Conservation (phyloP, 2,888 invertebrate species). For the Opisthograptis luteolata region DNA sequence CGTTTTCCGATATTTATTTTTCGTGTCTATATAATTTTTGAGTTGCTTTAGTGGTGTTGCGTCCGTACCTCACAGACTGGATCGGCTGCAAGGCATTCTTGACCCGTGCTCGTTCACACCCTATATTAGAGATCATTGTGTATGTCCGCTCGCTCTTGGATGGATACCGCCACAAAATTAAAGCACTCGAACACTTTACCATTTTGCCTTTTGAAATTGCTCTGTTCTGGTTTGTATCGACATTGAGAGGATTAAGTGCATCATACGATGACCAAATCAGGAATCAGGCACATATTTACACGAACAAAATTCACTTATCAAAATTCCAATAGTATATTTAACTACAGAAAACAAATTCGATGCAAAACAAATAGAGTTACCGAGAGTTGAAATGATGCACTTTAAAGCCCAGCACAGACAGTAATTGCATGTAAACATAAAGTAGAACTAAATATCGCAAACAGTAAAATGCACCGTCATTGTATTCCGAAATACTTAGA, state of each 20-base stretch:
- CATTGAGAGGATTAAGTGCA: conserved; percentile 75
- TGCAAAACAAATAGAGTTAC: conserved; percentile 46
- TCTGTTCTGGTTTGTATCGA: conserved; percentile 71
- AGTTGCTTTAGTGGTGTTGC: conserved; percentile 85
- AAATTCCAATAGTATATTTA: conserved; percentile 38
- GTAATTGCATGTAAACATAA: conserved; percentile 75
- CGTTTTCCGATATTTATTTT: conserved; percentile 82
- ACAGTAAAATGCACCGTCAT: conserved; percentile 78
- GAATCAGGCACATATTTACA: conserved; percentile 42
- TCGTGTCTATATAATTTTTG: conserved; percentile 83
- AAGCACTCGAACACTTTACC: conserved; percentile 78
- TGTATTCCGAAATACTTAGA: conserved; percentile 71
- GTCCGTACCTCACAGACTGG: conserved; percentile 84
- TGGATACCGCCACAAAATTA: conserved; percentile 68
- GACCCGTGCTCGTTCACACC: conserved; percentile 81
- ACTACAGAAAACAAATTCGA: conserved; percentile 34
- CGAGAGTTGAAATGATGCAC: conserved; percentile 79
- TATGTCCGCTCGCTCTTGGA: conserved; percentile 82
- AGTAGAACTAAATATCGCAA: conserved; percentile 78
- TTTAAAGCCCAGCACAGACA: conserved; percentile 75
- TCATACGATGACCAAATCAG: conserved; percentile 67
- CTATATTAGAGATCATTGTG: conserved; percentile 82
- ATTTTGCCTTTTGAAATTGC: conserved; percentile 78
- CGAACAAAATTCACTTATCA: conserved; percentile 36
- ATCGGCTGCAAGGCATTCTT: conserved; percentile 82